Evolutionary conservation across 2,888 invertebrate genomes (phyloP).

Genomic region (Erebia epiphron): DNA sequence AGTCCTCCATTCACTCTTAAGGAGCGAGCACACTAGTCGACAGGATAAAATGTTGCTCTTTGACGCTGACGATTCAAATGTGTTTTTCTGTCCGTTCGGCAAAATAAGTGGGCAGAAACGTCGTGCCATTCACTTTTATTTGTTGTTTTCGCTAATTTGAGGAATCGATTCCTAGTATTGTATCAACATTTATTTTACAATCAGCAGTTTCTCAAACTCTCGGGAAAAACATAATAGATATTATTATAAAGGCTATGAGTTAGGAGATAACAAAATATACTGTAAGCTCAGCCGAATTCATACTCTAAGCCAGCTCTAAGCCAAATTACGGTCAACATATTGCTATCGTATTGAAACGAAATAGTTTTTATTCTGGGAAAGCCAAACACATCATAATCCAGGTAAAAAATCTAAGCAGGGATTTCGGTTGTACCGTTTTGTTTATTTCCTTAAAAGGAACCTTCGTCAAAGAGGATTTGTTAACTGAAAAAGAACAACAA

Average conservation of each 20-base stretch:
- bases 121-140: too few species aligned
- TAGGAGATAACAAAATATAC: conserved; percentile 1
- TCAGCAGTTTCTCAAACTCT: neutral
- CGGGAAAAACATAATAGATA: neutral
- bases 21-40: too few species aligned
- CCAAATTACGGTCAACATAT: conserved; percentile 15
- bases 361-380: conserved; percentile 1
- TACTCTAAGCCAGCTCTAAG: neutral
- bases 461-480: conserved; percentile 80
- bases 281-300: neutral
- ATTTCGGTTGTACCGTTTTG: conserved; percentile 63
- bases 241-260: neutral
- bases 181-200: neutral
- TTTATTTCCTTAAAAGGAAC: conserved; percentile 69
- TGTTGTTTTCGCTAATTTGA: too few species aligned
- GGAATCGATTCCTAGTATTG: too few species aligned
- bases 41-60: too few species aligned
- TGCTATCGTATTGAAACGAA: conserved; percentile 5
- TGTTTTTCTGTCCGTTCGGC: too few species aligned
- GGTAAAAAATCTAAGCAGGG: conserved; percentile 64
- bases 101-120: too few species aligned
- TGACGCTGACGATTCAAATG: too few species aligned
- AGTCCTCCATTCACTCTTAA: too few species aligned
- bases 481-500: conserved; percentile 75
- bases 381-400: conserved; percentile 36